Evolutionary conservation across 2,888 invertebrate genomes (phyloP).

Genomic region (Sycophila texana): DNA sequence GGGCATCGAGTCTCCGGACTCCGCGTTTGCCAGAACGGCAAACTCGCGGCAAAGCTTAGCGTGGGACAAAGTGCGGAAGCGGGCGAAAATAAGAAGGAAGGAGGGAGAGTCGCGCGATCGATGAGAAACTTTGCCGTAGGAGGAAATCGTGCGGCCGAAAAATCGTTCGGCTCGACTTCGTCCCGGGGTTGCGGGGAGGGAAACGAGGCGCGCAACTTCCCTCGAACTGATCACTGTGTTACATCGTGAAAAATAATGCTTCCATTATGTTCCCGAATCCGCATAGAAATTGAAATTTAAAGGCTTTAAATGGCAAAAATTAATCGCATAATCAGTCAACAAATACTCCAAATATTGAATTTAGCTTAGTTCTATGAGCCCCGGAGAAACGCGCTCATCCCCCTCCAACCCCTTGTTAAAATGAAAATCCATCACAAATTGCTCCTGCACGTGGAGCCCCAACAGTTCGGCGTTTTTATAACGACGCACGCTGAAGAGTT

Average conservation of each 20-base stretch:
- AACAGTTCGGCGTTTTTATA: background rate
- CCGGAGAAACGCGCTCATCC: background rate
- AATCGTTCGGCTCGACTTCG: background rate
- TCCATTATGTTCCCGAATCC: no score
- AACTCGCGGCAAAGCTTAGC: constrained; percentile 5
- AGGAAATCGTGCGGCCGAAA: background rate
- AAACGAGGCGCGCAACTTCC: background rate
- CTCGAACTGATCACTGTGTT: background rate
- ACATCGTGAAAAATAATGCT: no score
- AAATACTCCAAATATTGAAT: background rate
- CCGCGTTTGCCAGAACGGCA: background rate
- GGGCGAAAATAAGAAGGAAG: background rate
- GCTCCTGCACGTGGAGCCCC: constrained; percentile 3
- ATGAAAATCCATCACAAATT: constrained; percentile 24
- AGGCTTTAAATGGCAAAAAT: background rate
- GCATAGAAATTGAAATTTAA: no score
- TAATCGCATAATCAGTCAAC: constrained; percentile 47
- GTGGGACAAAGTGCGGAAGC: constrained; percentile 7
- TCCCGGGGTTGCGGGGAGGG: no score
- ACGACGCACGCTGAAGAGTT: constrained; percentile 10
- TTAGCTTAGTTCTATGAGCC: no score
- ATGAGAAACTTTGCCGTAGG: background rate
- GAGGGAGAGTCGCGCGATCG: background rate
- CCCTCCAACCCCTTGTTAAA: background rate
- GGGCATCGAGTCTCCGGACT: background rate